Evolutionary conservation across 1,140 invertebrate genomes (phyloP), one percentile per base, ranked within the genome.

Genomic region (Akabosia matsudoensis): DNA sequence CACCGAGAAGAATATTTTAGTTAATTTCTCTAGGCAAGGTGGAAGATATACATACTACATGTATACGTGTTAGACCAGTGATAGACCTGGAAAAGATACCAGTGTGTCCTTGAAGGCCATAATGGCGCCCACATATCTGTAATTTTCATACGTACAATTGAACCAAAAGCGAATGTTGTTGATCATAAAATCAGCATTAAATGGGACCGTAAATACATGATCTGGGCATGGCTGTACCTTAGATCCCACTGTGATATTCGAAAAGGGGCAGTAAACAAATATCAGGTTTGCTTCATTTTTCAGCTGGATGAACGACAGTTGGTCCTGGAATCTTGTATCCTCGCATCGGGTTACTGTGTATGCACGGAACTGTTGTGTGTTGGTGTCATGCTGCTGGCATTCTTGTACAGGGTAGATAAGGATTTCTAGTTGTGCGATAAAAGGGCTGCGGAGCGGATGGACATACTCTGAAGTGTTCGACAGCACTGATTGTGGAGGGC

Each of bases 121-220:
- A 75, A 16, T 22, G 78, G 75, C n/a, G 76, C 76, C 13, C 31
- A 70, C 0, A n/a, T n/a, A 24, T 79, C 78, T 16, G 31, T 0
- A 45, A 64, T 51, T 24, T 37, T 51, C 0, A 79, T n/a, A 0
- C 72, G 30, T n/a, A 77, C 3, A 16, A 28, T 7, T 2, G 33
- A 30, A 0, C 31, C 78, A 33, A 45, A 70, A 79, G 22, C 33
- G 31, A 14, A 56, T 28, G 18, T 77, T 52, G 72, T 79, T 79
- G 2, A 79, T 77, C 26, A 45, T 67, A 45, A 79, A 79, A 0
- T 1, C 45, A 13, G 70, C 31, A 18, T 18, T 26, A 0, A 74
- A 4, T 0, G 78, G 76, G 0, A 79, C 33, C 0, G 45, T 28
- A 56, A 79, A 77, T 0, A 77, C 70, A 10, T 30, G n/a, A 0